These are phyloP conservation scores for Danionella cerebrum DNA, from an alignment of 2,113 vertebrate species.

Conservation along the genomic window DNA sequence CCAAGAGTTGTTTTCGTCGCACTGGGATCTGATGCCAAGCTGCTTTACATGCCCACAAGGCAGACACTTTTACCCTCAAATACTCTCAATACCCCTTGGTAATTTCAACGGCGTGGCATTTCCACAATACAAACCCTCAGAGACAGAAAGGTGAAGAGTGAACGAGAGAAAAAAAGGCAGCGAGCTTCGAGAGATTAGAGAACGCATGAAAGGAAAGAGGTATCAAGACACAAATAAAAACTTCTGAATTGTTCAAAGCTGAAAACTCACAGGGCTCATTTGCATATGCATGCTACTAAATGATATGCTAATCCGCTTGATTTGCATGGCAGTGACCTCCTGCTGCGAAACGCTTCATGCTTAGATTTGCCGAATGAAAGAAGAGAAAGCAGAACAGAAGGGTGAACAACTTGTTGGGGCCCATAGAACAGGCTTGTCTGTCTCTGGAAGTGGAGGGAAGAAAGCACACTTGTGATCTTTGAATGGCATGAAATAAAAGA, in stretches of 20 bases:
- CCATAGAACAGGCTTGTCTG: constrained; percentile 21
- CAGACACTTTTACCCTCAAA: neutral
- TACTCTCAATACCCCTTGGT: neutral
- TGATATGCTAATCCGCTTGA: constrained; percentile 77
- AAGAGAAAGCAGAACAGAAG: constrained; percentile 58
- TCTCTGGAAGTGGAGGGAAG: constrained; percentile 15
- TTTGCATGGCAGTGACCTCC: constrained; percentile 80
- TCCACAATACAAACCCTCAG: neutral
- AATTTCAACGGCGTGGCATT: neutral
- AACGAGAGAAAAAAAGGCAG: neutral
- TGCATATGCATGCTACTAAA: constrained; percentile 80
- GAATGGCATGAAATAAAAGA: constrained; percentile 5
- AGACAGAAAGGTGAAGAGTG: neutral
- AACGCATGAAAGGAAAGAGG: neutral
- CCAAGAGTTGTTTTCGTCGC: neutral
- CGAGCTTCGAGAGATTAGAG: neutral
- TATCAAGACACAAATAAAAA: neutral
- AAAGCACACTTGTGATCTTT: constrained; percentile 25
- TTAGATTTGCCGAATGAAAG: constrained; percentile 51
- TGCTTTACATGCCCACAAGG: constrained; percentile 2
- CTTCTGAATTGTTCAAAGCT: neutral
- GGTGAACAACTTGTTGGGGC: constrained; percentile 43
- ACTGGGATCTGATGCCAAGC: neutral
- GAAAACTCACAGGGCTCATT: constrained; percentile 77
- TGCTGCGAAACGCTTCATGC: constrained; percentile 69